Base-by-base conservation (phyloP, 1,140 invertebrate species). In the Dreissena rostriformis region DNA sequence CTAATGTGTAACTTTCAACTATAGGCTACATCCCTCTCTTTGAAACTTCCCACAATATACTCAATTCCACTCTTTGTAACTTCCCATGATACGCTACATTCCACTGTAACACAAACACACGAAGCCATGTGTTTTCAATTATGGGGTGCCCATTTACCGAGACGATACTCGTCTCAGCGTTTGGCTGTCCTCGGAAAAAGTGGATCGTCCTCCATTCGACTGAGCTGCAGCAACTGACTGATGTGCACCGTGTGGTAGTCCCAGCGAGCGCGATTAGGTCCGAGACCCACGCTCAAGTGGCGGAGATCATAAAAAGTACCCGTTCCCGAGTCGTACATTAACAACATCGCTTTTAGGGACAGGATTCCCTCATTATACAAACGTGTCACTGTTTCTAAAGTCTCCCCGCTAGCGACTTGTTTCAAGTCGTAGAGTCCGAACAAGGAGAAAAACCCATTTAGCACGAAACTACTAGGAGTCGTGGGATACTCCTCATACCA, bases 401-500 rank as follows among this genome's bases (percentile, higher is more conserved):
- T 82, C 19, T 88, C 79, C 12, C 86, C 89, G 12, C 65, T 55
- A 12, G 89, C 90, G 24, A 90, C 95, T 89, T 95, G 96, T 88
- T 96, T 96, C 39, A 99, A 94, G 94, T 99, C 98, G 92, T 99
- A 99, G 0, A 99, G 95, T 5, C 99, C 99, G 77, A 99, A 95
- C 1, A 99, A 95, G 0, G 98, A 98, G 94, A 99, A 99, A 88
- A 99, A 99, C 49, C 99, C 99, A 94, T 99, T 99, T 1, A 99
- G 95, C 12, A 99, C 98, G 94, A 98, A 99, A 5, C 97, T 97
- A 7, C 97, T 95, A 0, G 98, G 98, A 53, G 95, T 96, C 0
- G 99, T 99, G 8, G 99, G 99, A 93, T 99, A 99, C 91, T 99
- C 99, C 93, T 99, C 99, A 92, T 98, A 99, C 97, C 97, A 98